A percentile compares a stretch with the other conserved stretches of the same genome.
phyloP scores from a whole-genome alignment of 1,140 invertebrate species.

The Drosophila santomea region DNA sequence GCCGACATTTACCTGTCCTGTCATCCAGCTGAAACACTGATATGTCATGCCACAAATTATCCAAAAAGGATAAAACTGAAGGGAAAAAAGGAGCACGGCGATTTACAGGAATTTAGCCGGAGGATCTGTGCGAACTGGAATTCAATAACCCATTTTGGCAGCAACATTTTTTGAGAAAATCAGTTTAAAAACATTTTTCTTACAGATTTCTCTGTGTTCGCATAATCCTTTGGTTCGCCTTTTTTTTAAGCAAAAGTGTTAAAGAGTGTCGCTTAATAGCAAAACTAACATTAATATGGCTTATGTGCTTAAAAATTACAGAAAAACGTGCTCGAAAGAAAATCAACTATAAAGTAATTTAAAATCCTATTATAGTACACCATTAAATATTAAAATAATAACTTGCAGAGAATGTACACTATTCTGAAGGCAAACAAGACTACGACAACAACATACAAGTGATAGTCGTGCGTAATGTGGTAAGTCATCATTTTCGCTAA shows the following conservation, averaged over 20 bases:
- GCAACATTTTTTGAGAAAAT: neutral
- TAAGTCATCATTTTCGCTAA: constrained; percentile 1
- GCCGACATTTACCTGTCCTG: constrained; percentile 4
- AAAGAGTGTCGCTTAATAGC: no score
- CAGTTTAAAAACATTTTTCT: neutral
- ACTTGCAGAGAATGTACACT: no score
- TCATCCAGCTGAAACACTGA: constrained; percentile 8
- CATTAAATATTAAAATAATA: no score
- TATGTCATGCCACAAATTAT: constrained; percentile 17
- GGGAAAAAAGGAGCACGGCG: neutral
- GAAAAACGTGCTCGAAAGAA: no score
- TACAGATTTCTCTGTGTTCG: neutral
- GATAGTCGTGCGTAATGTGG: neutral
- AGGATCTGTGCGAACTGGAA: constrained; percentile 1
- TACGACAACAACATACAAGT: no score
- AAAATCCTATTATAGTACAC: no score
- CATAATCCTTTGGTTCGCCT: no score
- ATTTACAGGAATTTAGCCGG: constrained; percentile 11
- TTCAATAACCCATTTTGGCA: constrained; percentile 3
- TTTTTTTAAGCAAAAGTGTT: no score
- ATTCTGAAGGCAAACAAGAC: no score
- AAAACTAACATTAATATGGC: no score
- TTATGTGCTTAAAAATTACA: no score
- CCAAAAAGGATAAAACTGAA: neutral
- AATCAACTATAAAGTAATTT: no score